These are phyloP conservation scores for Pogonognathellus flavescens DNA, from an alignment of 1,140 invertebrate species.

Conservation along the genomic window DNA sequence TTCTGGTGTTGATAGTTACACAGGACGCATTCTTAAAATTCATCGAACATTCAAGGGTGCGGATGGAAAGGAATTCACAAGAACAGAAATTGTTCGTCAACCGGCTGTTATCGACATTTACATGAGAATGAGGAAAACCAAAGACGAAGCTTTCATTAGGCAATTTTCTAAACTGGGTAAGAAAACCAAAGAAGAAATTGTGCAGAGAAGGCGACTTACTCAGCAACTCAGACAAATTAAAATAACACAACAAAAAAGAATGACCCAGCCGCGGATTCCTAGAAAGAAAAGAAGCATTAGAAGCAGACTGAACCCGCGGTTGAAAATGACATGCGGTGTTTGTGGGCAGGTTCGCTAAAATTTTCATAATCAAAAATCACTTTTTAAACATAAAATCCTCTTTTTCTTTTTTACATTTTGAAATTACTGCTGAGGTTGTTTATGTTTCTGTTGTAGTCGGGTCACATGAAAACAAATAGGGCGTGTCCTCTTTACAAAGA, in stretches of 20 bases:
- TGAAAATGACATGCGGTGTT: constrained; percentile 95
- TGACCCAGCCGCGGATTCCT: constrained; percentile 68
- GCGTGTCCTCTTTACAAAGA: constrained; percentile 92
- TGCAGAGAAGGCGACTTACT: constrained; percentile 93
- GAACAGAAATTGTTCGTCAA: constrained; percentile 94
- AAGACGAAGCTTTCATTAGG: constrained; percentile 93
- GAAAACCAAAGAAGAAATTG: constrained; percentile 93
- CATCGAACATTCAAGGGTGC: constrained; percentile 92
- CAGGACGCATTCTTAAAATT: constrained; percentile 88
- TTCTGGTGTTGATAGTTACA: constrained; percentile 71
- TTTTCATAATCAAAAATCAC: no score
- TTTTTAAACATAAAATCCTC: no score
- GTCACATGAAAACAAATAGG: constrained; percentile 93
- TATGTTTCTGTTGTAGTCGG: constrained; percentile 70
- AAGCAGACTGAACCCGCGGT: constrained; percentile 87
- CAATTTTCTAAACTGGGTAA: constrained; percentile 92
- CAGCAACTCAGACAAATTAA: constrained; percentile 95
- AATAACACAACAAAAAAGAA: constrained; percentile 88
- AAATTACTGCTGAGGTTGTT: no score
- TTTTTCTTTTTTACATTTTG: no score
- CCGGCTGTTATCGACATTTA: constrained; percentile 97
- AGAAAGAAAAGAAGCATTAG: constrained; percentile 82
- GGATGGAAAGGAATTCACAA: constrained; percentile 92
- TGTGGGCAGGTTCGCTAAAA: constrained; percentile 83
- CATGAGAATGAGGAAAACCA: constrained; percentile 93